Evolutionary conservation across 2,888 invertebrate genomes (phyloP), one percentile per base, ranked within the genome.

Genomic region (Argyresthia albistria): DNA sequence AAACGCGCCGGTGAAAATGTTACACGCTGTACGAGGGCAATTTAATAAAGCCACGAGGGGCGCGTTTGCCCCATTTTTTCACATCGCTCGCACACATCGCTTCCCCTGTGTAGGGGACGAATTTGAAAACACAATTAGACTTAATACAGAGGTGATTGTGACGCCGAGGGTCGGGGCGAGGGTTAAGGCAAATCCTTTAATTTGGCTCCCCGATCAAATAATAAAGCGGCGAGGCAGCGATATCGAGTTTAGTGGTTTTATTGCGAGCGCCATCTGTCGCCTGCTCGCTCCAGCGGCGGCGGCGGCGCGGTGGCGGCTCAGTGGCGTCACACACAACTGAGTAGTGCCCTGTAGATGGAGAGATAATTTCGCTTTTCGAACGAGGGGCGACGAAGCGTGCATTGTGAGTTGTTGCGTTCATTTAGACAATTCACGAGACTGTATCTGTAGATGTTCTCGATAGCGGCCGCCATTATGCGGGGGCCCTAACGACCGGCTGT

Each of bases 71-170:
- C 80, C 68, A 76, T 81, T 86, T 84, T 84, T 86, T 84, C 79
- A 77, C 80, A 75, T 78, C 73, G 64, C 67, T 67, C 73, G 63
- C 67, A 69, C 72, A 70, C 69, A 73, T 68, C 67, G 65, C 70
- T 66, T 72, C 79, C 75, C 77, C 71, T 65, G 65, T 77, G 76
- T 77, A 78, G 79, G 84, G 82, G 77, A 74, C 69, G 77, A 82
- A 84, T 84, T 84, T 80, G 83, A 87, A 87, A 87, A 87, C 87
- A 87, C 86, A 87, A 87, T 87, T 87, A 87, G 84, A 86, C 80
- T 84, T 87, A 87, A 87, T 87, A 87, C 86, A 86, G 86, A 84
- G 87, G 87, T 87, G 87, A 87, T 87, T 83, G 87, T 83, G 76
- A 79, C 78, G 77, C 72, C 80, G 80, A 84, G 87, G 86, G 81